Evolutionary conservation across 2,888 invertebrate genomes (phyloP).

Genomic region (Hipparchia sbordonii): DNA sequence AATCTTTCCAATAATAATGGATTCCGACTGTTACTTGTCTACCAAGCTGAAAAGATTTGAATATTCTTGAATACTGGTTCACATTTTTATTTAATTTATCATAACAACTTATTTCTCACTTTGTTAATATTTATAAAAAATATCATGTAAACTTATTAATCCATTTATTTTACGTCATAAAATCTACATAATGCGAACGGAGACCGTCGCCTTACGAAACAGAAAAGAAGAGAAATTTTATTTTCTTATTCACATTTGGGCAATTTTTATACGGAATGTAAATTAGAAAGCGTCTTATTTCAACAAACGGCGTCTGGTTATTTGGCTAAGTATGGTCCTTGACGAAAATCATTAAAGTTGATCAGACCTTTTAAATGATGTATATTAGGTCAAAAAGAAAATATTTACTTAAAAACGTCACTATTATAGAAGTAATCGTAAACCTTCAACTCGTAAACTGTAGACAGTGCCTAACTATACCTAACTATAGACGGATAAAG

Average conservation of each 20-base stretch:
- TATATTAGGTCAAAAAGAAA: background rate
- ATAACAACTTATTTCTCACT: too few relatives aligned
- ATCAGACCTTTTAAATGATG: background rate
- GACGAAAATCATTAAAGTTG: slow-evolving; percentile 55
- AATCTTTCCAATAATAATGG: too few relatives aligned
- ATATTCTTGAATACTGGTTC: too few relatives aligned
- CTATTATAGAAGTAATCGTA: too few relatives aligned
- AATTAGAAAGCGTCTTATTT: slow-evolving; percentile 79
- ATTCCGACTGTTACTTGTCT: too few relatives aligned
- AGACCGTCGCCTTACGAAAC: slow-evolving; percentile 69
- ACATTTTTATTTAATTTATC: too few relatives aligned
- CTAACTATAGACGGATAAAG: too few relatives aligned
- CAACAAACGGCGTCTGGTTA: slow-evolving; percentile 70
- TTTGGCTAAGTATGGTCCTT: slow-evolving; percentile 72
- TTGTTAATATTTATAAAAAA: too few relatives aligned
- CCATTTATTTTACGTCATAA: slow-evolving; percentile 8
- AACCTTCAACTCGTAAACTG: too few relatives aligned
- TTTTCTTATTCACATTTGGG: slow-evolving; percentile 78
- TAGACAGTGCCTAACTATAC: too few relatives aligned
- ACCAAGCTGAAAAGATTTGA: too few relatives aligned
- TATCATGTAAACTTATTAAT: slow-evolving; percentile 15
- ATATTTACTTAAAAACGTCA: too few relatives aligned
- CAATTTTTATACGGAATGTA: slow-evolving; percentile 81
- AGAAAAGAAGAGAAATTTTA: slow-evolving; percentile 76
- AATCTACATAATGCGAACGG: slow-evolving; percentile 77